Evolutionary conservation across 1,140 invertebrate genomes (phyloP).

Genomic region (Habropoda laboriosa): DNA sequence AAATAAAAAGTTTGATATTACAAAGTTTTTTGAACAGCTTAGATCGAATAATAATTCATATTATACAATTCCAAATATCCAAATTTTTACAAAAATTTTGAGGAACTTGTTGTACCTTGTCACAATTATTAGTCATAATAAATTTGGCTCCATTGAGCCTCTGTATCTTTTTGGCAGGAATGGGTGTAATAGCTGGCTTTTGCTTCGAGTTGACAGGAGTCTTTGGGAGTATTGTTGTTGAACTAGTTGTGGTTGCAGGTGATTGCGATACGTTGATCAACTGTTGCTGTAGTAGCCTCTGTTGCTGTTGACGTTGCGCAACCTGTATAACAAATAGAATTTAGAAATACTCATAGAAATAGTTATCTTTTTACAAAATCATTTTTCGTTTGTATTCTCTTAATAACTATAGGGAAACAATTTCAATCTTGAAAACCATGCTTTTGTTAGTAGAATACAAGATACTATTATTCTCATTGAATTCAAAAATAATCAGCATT

Average conservation of each 20-base stretch:
- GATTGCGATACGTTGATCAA: conserved; percentile 75
- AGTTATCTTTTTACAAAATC: background rate
- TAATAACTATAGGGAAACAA: background rate
- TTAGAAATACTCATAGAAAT: background rate
- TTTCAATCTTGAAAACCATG: conserved; percentile 61
- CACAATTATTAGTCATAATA: conserved; percentile 79
- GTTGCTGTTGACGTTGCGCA: conserved; percentile 84
- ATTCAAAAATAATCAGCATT: conserved; percentile 34
- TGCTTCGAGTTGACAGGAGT: conserved; percentile 79
- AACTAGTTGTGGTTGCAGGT: conserved; percentile 74
- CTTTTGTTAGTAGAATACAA: conserved; percentile 67
- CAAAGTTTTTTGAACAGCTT: background rate
- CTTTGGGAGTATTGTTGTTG: conserved; percentile 74
- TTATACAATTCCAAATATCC: no score
- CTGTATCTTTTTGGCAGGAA: conserved; percentile 78
- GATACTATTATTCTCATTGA: conserved; percentile 60
- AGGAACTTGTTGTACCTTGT: conserved; percentile 70
- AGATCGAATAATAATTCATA: no score
- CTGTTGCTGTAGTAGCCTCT: conserved; percentile 83
- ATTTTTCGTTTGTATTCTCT: background rate
- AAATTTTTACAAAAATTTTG: no score
- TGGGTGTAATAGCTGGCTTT: conserved; percentile 77
- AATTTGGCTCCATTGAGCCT: conserved; percentile 81
- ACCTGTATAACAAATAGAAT: conserved; percentile 77
- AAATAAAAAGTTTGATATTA: background rate